These are phyloP conservation scores for Azorinus chamasolen DNA, from an alignment of 2,888 invertebrate genomes.

Conservation along the genomic window DNA sequence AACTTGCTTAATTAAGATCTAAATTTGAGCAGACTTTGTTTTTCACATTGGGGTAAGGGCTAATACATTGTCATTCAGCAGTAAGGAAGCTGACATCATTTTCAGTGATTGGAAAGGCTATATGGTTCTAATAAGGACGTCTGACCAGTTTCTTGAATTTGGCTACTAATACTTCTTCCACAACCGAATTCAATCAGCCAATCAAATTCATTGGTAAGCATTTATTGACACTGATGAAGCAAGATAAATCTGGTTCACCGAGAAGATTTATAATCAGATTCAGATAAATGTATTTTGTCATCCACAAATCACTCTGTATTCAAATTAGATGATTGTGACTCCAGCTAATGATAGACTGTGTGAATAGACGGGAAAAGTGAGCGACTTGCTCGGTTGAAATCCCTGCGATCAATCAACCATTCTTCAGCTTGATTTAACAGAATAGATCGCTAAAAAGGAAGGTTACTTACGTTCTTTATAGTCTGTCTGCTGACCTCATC, in stretches of 20 bases:
- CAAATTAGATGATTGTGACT: slow-evolving; percentile 56
- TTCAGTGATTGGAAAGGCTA: no score
- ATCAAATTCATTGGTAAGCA: slow-evolving; percentile 49
- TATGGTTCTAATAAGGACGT: no score
- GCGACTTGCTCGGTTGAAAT: slow-evolving; percentile 30
- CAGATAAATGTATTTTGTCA: slow-evolving; percentile 63
- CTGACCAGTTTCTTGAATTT: no score
- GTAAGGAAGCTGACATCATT: no score
- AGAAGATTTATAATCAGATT: slow-evolving; percentile 52
- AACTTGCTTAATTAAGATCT: no score
- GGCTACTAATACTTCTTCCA: no score
- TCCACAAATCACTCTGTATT: slow-evolving; percentile 63
- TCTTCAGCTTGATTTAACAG: slow-evolving; percentile 58
- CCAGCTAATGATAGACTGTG: slow-evolving; percentile 53
- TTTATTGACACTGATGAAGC: slow-evolving; percentile 58
- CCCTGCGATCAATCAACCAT: slow-evolving; percentile 51
- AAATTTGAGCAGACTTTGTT: no score
- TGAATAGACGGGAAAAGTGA: slow-evolving; percentile 39
- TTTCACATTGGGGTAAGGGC: no score
- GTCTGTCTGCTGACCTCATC: slow-evolving; percentile 43
- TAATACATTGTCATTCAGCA: no score
- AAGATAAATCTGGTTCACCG: slow-evolving; percentile 47
- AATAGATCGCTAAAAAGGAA: slow-evolving; percentile 54
- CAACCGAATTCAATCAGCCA: slow-evolving; percentile 44
- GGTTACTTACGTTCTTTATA: slow-evolving; percentile 58